phyloP scores from a whole-genome alignment of 2,888 invertebrate species.

The Zootermopsis nevadensis region DNA sequence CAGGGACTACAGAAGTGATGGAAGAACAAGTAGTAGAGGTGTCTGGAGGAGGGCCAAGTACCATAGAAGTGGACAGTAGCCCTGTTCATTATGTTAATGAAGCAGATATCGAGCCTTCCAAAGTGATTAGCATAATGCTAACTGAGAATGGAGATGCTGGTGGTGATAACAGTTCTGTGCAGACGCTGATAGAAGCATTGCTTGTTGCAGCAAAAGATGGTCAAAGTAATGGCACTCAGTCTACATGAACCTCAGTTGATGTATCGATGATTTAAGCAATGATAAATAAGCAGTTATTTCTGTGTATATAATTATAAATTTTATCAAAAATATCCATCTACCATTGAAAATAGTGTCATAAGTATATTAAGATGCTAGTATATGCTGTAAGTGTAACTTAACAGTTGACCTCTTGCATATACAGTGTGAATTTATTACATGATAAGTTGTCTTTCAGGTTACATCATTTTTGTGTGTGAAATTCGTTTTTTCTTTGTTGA shows the following conservation, averaged over 20 bases:
- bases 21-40: slow-evolving; percentile 27
- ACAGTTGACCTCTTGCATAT: not conserved
- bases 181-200: slow-evolving; percentile 53
- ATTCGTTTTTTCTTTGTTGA: not conserved
- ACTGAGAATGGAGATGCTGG: slow-evolving; percentile 45
- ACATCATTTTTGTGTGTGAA: not conserved
- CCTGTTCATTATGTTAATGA: slow-evolving; percentile 35
- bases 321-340: no score
- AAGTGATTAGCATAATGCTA: slow-evolving; percentile 50
- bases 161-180: slow-evolving; percentile 49
- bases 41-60: not conserved
- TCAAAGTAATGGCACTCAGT: slow-evolving; percentile 18
- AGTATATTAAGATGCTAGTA: not conserved
- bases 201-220: slow-evolving; percentile 52
- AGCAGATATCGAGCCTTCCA: slow-evolving; percentile 43
- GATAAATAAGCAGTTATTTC: not conserved
- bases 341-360: no score
- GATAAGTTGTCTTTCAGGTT: not conserved
- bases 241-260: not conserved
- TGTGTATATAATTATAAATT: no score
- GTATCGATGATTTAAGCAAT: not conserved
- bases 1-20: not conserved
- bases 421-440: not conserved
- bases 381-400: not conserved
- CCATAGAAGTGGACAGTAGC: slow-evolving; percentile 13